Evolutionary conservation across 2,888 invertebrate species (phyloP), one percentile per base, ranked within the genome.

Genomic region (Bhutanitis thaidina): DNA sequence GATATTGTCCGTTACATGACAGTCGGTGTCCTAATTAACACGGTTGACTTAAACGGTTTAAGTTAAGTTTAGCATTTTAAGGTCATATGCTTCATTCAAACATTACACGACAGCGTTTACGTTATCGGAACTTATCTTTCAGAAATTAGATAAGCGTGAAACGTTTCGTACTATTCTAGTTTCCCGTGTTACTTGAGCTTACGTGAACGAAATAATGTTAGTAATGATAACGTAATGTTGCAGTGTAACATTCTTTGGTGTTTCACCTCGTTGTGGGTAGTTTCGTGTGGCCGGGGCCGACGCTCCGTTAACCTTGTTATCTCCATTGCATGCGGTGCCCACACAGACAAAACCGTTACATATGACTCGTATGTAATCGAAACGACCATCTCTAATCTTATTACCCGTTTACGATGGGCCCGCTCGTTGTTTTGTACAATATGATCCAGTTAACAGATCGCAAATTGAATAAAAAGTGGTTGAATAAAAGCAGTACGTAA

Each of bases 301-400:
- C 65, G 74, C 70, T 71, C 79, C 70, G 78, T 74, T 83, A 79
- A 80, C 79, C 80, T 74, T 77, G 69, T 80, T 82, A 82, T 80
- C 80, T 79, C 61, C 64, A 66, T 43, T 68, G 69, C 69, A 64
- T 63, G 63, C 57, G 52, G 39, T 52, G 60, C 54, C 52, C 60
- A 57, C 61, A 63, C 67, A 67, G 60, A 57, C 57, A 60, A 59
- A 62, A 77, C 82, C 80, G 80, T 81, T 81, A 82, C 55, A 56
- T 67, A 60, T 63, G 67, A 58, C 65, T 70, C 61, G 67, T 58
- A 59, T 70, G 71, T 67, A 73, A 79, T 77, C 74, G 60, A 58
- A 49, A 45, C 54, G 49, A 54, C 56, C 62, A 69, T 67, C 69
- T 67, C 49, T 43, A 46, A 43, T 44, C 52, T 52, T 47, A 52